Evolutionary conservation across 1,140 invertebrate species (phyloP).

Genomic region (Eumaeus atala): DNA sequence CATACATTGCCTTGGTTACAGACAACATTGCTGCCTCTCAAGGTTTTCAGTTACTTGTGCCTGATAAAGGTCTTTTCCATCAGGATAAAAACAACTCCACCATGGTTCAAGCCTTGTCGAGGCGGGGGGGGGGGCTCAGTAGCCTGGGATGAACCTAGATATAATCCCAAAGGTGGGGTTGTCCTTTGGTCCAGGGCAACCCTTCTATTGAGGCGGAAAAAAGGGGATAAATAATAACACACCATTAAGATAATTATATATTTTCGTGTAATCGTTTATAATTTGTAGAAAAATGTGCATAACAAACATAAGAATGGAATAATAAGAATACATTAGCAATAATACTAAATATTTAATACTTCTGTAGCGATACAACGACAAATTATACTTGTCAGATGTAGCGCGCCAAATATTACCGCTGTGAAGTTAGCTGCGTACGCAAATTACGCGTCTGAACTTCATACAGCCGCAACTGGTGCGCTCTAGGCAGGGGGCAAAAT

Average conservation of each 20-base stretch:
- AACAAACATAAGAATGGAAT: conserved; percentile 60
- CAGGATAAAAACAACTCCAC: no score
- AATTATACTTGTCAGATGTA: neutral
- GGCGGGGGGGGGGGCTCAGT: no score
- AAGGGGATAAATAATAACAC: conserved; percentile 12
- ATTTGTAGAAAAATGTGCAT: conserved; percentile 64
- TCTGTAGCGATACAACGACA: conserved; percentile 20
- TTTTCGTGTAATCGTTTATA: conserved; percentile 65
- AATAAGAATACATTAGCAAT: conserved; percentile 51
- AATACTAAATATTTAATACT: conserved; percentile 33
- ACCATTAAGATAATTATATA: conserved; percentile 34
- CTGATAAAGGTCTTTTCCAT: no score
- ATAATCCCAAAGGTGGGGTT: no score
- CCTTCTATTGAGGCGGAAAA: conserved; percentile 5
- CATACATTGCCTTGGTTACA: no score
- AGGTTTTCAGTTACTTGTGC: no score
- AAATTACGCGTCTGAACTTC: neutral
- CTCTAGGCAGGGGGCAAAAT: neutral
- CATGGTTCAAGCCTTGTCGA: no score
- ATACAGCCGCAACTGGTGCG: neutral
- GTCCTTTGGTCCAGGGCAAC: no score
- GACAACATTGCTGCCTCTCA: no score
- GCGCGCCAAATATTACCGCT: no score
- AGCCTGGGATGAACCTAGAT: no score
- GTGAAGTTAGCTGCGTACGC: neutral